Percentiles rank a stretch among this genome's conserved stretches.
Conservation (phyloP, 2,888 invertebrate genomes). For the Empis livida region DNA sequence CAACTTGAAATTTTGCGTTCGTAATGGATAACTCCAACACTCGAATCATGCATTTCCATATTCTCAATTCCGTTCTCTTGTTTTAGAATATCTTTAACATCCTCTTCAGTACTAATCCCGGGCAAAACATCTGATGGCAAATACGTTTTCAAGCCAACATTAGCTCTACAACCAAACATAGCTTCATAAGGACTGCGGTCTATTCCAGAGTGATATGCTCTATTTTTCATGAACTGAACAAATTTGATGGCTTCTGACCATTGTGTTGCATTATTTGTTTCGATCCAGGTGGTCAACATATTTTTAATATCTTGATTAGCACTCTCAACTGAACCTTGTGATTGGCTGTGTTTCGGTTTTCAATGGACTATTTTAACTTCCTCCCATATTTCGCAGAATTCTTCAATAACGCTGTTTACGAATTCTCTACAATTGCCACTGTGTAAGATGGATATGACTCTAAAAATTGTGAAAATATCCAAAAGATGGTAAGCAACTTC, state of each 20-base stretch:
- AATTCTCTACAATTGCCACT: conserved; percentile 15
- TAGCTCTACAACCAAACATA: conserved; percentile 21
- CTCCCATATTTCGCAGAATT: conserved; percentile 18
- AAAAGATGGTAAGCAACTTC: conserved; percentile 26
- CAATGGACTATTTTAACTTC: conserved; percentile 27
- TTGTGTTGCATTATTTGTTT: conserved; percentile 15
- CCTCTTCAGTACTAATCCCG: background rate
- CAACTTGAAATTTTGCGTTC: background rate
- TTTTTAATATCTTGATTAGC: conserved; percentile 23
- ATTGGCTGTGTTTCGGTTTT: conserved; percentile 22
- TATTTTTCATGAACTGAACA: conserved; percentile 32
- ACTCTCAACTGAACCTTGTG: conserved; percentile 25
- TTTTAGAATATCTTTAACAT: background rate
- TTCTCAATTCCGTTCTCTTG: background rate
- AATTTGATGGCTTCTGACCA: conserved; percentile 33
- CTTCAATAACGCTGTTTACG: conserved; percentile 11
- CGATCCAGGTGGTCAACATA: conserved; percentile 28
- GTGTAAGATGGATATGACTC: conserved; percentile 3
- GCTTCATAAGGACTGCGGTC: conserved; percentile 26
- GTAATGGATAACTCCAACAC: background rate
- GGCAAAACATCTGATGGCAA: background rate
- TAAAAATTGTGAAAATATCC: conserved; percentile 29
- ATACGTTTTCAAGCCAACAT: conserved; percentile 5
- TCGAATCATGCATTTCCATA: background rate
- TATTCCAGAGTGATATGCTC: conserved; percentile 26